phyloP scores from a whole-genome alignment of 2,113 vertebrate species.

The Sphaerodactylus townsendi region DNA sequence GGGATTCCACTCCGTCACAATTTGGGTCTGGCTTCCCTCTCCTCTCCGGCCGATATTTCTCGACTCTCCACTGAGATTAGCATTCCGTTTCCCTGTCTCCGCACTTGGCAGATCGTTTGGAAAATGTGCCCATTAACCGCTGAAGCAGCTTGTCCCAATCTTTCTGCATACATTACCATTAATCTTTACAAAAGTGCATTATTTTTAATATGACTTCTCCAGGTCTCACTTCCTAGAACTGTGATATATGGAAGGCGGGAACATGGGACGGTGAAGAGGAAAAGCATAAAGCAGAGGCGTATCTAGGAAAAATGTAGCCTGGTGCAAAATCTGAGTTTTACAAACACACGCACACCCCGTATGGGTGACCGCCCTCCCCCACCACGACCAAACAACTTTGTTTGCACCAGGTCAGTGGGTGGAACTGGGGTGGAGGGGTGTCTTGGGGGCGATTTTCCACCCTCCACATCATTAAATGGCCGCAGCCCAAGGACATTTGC shows the following conservation, averaged over 20 bases:
- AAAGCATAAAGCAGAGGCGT: too few species aligned
- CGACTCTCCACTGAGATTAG: constrained; percentile 38
- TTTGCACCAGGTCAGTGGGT: too few species aligned
- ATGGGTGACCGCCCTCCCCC: too few species aligned
- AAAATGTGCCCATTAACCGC: constrained; percentile 54
- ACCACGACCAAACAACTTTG: too few species aligned
- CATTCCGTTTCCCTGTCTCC: constrained; percentile 49
- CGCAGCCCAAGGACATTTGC: too few species aligned
- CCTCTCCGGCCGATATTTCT: not conserved
- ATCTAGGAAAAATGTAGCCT: too few species aligned
- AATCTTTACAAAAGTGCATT: constrained; percentile 41
- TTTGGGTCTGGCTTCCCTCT: not conserved
- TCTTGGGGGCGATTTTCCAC: too few species aligned
- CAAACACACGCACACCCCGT: too few species aligned
- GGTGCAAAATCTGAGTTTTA: too few species aligned
- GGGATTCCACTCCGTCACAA: not conserved
- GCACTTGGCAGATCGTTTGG: constrained; percentile 28
- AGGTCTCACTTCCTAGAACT: constrained; percentile 15
- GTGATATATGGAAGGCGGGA: constrained; percentile 19
- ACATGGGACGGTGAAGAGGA: fast-evolving
- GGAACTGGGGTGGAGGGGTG: too few species aligned
- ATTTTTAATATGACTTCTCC: not conserved
- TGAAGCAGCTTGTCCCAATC: constrained; percentile 18
- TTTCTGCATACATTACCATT: constrained; percentile 13
- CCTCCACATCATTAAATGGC: too few species aligned